Percentiles rank a stretch among this genome's conserved stretches.
These are phyloP conservation scores for Eumacrocentrus americanus DNA, from an alignment of 2,888 invertebrate genomes.

Conservation along the genomic window DNA sequence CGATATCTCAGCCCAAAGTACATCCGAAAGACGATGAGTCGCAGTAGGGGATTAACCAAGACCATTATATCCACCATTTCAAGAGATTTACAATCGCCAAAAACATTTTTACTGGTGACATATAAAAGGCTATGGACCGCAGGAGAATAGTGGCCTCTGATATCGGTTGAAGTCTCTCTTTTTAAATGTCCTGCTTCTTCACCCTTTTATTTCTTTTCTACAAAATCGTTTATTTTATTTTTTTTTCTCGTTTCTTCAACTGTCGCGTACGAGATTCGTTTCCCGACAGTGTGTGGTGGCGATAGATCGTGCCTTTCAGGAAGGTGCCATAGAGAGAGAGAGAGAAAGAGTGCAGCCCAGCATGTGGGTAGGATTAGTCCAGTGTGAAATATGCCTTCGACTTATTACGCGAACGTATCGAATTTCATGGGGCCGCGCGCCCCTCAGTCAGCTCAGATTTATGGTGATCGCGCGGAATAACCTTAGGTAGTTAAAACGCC, in stretches of 20 bases:
- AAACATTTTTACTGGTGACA: not conserved
- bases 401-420: constrained; percentile 12
- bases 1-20: not conserved
- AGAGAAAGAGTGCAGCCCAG: not conserved
- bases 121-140: not conserved
- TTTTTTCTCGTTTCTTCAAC: not conserved
- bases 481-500: not conserved
- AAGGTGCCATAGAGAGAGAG: not conserved
- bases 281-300: not conserved
- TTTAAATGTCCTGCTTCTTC: not conserved
- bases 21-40: not conserved
- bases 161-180: not conserved
- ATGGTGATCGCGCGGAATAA: constrained; percentile 6
- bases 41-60: not conserved
- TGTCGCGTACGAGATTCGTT: not conserved
- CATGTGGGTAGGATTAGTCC: constrained; percentile 11
- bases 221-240: not conserved
- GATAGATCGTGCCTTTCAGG: not conserved
- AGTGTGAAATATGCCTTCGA: constrained; percentile 7
- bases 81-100: not conserved
- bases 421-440: constrained; percentile 5
- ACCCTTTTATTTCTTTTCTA: not conserved
- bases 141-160: not conserved
- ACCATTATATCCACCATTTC: not conserved
- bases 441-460: not conserved